phyloP scores from a whole-genome alignment of 2,113 vertebrate genomes.

The Marmota flaviventris region DNA sequence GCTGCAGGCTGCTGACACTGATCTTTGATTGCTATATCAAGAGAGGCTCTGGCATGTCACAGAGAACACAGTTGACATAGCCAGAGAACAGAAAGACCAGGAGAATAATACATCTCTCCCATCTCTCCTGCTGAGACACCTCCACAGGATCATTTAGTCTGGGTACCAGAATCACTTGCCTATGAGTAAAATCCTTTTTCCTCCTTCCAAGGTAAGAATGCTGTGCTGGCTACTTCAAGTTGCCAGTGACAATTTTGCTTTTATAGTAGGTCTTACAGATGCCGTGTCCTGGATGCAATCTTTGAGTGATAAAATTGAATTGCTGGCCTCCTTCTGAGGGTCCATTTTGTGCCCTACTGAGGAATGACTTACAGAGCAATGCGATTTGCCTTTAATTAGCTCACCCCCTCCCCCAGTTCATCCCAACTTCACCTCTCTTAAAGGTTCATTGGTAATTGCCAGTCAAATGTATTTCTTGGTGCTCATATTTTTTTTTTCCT shows the following conservation, averaged over 20 bases:
- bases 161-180: not conserved
- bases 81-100: not conserved
- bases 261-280: not conserved
- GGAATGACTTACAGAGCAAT: not conserved
- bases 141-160: not conserved
- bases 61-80: not conserved
- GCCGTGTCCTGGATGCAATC: not conserved
- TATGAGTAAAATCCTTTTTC: not conserved
- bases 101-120: rapidly evolving
- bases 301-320: not conserved
- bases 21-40: not conserved
- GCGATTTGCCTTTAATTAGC: slow-evolving; percentile 53
- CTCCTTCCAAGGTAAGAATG: not conserved
- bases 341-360: not conserved
- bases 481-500: not conserved
- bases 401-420: not conserved
- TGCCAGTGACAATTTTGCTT: not conserved
- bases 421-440: not conserved
- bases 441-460: not conserved
- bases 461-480: not conserved
- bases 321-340: not conserved
- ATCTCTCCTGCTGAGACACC: not conserved
- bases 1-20: not conserved
- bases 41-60: rapidly evolving
- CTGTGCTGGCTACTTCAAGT: not conserved